Evolutionary conservation across 2,113 vertebrate species (phyloP), one percentile per base, ranked within the genome.

Genomic region (Brachypodius melanocephalos): DNA sequence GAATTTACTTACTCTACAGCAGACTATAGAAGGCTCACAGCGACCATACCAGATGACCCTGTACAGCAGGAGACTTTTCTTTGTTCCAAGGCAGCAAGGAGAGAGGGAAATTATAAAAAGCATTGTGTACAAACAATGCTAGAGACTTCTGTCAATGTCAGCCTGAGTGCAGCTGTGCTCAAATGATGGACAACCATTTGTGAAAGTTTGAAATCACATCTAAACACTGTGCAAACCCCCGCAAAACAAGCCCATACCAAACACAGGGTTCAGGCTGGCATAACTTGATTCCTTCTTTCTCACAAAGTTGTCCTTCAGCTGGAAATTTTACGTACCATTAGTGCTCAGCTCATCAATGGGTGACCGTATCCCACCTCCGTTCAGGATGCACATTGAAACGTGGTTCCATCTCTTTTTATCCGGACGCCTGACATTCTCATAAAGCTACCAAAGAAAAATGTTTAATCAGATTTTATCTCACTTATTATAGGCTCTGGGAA

Each of bases 371-470:
- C 97, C 97, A 2, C 99, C 99, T 48, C 98, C 98, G 10, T 99
- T 99, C 29, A 98, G 49, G 95, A 99, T 98, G 97, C 98, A 98
- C 97, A 98, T 97, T 24, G 98, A 98, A 72, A 99, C 98, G 0
- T 99, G 98, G 97, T 98, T 99, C 99, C 99, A 99, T 12, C 95
- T 97, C 31, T 77, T 61, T 5, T 96, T 97, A 63, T 98, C 97
- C 0, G 98, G 92, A 55, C 34, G 93, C 66, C 97, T 61, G 4
- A 99, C 89, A 52, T 98, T 98, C 96, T 98, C 98, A 89, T 98
- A 96, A 59, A 99, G 97, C 99, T 99, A 65, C 42, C 78, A 97
- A 97, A 24, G 80, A 46, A 94, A 74, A 92, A 69, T 1, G 19
- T 71, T 85, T 88, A 36, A 85, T 57, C n/a, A 81, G 67, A 26